Percentiles rank a stretch among this genome's conserved stretches.
These are phyloP conservation scores for Phycodurus eques DNA, from an alignment of 2,113 vertebrate genomes.

Conservation along the genomic window DNA sequence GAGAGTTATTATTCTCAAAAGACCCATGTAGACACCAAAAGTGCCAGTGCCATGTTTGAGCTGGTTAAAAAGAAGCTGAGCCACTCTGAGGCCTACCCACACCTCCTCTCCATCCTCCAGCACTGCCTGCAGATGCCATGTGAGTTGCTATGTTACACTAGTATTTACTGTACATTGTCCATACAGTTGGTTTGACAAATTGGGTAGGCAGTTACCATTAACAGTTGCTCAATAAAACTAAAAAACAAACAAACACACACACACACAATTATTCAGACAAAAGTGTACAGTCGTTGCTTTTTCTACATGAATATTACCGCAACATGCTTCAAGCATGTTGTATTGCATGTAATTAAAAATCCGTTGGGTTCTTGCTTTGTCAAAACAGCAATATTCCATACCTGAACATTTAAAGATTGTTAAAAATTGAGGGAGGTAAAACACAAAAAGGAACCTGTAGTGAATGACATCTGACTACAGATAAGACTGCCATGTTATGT, in stretches of 20 bases:
- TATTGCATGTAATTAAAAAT: neutral
- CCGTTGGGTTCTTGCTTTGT: neutral
- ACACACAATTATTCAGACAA: neutral
- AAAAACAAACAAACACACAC: neutral
- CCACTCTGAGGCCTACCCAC: slow-evolving; percentile 92
- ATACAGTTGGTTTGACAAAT: too few relatives aligned
- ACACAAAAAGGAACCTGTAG: too few relatives aligned
- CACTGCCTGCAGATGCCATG: slow-evolving; percentile 97
- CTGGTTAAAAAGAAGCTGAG: slow-evolving; percentile 91
- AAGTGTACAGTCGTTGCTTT: neutral
- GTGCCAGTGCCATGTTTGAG: slow-evolving; percentile 94
- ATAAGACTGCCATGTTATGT: too few relatives aligned
- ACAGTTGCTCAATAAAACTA: neutral
- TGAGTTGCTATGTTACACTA: slow-evolving; percentile 67
- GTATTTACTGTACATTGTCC: too few relatives aligned
- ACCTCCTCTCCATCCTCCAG: slow-evolving; percentile 91
- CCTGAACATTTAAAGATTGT: too few relatives aligned
- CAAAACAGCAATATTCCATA: neutral
- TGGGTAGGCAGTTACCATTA: neutral
- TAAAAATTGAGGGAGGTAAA: too few relatives aligned
- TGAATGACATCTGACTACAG: too few relatives aligned
- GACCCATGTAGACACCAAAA: slow-evolving; percentile 95
- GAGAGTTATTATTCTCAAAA: slow-evolving; percentile 36
- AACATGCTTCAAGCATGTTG: neutral
- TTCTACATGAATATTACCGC: neutral